Evolutionary conservation across 2,888 invertebrate species (phyloP).

Genomic region (Pantelozetes paolii): DNA sequence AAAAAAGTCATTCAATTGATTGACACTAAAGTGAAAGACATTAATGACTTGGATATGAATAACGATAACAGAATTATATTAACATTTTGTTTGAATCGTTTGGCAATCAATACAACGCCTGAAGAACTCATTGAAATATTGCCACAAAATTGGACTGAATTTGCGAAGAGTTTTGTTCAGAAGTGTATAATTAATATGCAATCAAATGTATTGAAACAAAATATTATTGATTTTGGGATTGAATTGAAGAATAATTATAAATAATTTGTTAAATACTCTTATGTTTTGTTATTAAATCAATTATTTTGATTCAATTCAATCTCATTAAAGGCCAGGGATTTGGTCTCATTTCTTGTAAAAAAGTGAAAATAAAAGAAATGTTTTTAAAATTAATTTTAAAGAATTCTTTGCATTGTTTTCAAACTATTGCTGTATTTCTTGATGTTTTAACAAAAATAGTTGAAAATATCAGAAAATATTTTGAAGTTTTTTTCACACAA

Average conservation of each 20-base stretch:
- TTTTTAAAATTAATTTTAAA: too few relatives aligned
- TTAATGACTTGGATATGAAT: not conserved
- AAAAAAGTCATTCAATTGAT: constrained; percentile 12
- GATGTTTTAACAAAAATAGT: not conserved
- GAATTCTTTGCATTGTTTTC: too few relatives aligned
- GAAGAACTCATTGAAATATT: not conserved
- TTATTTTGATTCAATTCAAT: not conserved
- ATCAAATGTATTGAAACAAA: constrained; percentile 11
- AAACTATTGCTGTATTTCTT: constrained; percentile 7
- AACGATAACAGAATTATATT: not conserved
- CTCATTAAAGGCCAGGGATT: not conserved
- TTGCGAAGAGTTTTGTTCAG: constrained; percentile 9
- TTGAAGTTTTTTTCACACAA: not conserved
- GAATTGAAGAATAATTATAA: not conserved
- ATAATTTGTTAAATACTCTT: too few relatives aligned
- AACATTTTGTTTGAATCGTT: not conserved
- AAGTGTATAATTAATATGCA: constrained; percentile 24
- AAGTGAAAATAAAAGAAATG: too few relatives aligned
- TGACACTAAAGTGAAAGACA: not conserved
- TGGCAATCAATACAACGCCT: not conserved
- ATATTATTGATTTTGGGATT: constrained; percentile 5
- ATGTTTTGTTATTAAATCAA: too few relatives aligned
- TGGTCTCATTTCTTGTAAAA: too few relatives aligned
- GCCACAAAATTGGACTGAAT: not conserved
- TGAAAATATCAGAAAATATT: too few relatives aligned